Evolutionary conservation across 2,113 vertebrate genomes (phyloP).

Genomic region (Anhinga rufa): DNA sequence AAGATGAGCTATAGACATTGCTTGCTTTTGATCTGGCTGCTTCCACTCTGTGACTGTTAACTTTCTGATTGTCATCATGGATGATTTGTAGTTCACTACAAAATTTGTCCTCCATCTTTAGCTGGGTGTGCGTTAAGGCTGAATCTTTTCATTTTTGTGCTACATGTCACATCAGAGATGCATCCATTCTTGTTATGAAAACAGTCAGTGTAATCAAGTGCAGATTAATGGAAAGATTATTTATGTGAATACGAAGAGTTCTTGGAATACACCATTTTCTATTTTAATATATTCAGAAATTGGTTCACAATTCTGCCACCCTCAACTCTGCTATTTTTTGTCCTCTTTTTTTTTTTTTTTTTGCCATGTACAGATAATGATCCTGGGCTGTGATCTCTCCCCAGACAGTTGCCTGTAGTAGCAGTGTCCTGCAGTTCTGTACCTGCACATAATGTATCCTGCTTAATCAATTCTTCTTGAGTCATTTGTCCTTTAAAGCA

Average conservation of each 20-base stretch:
- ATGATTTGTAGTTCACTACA: neutral
- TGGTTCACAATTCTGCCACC: neutral
- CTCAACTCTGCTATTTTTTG: neutral
- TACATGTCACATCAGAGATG: neutral
- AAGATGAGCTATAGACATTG: neutral
- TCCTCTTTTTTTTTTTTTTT: neutral
- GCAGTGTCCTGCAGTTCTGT: neutral
- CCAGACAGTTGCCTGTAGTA: neutral
- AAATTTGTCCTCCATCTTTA: neutral
- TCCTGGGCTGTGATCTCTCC: neutral
- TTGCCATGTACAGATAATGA: neutral
- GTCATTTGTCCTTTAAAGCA: constrained; percentile 5
- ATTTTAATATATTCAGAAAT: neutral
- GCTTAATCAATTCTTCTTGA: neutral
- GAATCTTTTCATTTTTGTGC: neutral
- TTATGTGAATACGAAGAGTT: neutral
- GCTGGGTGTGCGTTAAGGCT: neutral
- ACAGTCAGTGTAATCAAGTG: neutral
- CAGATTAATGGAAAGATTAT: constrained; percentile 1
- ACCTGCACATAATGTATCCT: neutral
- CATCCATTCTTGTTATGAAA: neutral
- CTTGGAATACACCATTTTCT: neutral
- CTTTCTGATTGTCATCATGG: neutral
- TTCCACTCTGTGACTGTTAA: neutral
- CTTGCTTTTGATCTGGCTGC: neutral